Evolutionary conservation across 2,113 vertebrate species (phyloP).

Genomic region (Rhineura floridana): DNA sequence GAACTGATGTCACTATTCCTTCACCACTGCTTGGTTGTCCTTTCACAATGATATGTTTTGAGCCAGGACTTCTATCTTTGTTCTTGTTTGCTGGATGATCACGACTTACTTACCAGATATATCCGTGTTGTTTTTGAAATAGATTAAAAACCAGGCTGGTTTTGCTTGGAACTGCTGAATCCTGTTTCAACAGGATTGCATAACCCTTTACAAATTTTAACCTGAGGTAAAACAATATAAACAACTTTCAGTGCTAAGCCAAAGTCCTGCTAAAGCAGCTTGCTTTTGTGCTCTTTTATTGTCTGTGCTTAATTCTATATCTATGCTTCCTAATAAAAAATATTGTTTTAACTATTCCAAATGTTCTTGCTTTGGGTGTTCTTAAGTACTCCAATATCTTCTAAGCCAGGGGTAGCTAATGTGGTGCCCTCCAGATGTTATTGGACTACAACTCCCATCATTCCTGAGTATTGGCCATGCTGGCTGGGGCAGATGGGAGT

Average conservation of each 20-base stretch:
- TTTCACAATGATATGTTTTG: neutral
- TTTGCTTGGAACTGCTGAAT: neutral
- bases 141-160: neutral
- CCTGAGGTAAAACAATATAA: neutral
- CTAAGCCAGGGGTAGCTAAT: too few species aligned
- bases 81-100: neutral
- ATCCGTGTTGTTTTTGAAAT: neutral
- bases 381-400: too few species aligned
- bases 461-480: too few species aligned
- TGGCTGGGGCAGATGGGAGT: too few species aligned
- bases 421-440: too few species aligned
- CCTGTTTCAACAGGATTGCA: neutral
- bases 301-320: neutral
- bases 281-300: neutral
- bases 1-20: too few species aligned
- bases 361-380: too few species aligned
- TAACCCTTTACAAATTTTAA: neutral
- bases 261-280: neutral
- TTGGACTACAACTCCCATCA: too few species aligned
- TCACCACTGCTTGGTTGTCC: too few species aligned
- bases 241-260: neutral
- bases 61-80: neutral
- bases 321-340: neutral
- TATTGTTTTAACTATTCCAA: neutral
- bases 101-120: neutral